Evolutionary conservation across 92 coral and sea anemone genomes (phyloP), one percentile per base, ranked within the genome.

Genomic region (Porites cylindrica): DNA sequence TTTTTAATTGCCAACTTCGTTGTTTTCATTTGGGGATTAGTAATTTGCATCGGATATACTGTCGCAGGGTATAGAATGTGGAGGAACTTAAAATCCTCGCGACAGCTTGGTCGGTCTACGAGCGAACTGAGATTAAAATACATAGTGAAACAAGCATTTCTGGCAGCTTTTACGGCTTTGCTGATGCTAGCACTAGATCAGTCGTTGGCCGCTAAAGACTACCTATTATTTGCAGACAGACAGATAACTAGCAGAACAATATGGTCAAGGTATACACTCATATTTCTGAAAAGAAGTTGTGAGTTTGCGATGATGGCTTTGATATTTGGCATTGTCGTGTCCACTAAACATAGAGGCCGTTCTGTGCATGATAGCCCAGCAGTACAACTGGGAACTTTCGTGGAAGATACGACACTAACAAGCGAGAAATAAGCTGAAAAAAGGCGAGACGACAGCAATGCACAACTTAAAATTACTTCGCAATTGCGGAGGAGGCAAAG

Each of bases 71-170:
- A n/a, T 54, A 88, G 91, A 72, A 90, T 88, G 76, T 84, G 92
- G 76, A 80, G 82, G 8, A 95, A 95, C 83, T 76, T 95, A 69
- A 69, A 74, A n/a, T 86, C 98, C 9, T 93, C 98, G 29, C 94
- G 90, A 50, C 76, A 80, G 66, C 56, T 74, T 1, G 53, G 89
- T 14, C 84, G 59, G 14, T 61, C 76, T 2, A 20, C 78, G 21
- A 74, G 86, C 11, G 63, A 85, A 12, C 29, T 52, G 11, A 82
- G 80, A 62, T 70, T 95, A 69, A 81, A 78, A 60, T 59, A 67
- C 29, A 64, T 95, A 1, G 77, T 86, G 2, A 20, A 26, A 0
- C 32, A 85, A 66, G 71, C 90, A 14, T 83, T 64, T 26, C 12
- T 82, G 3, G 90, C 96, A 38, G 91, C 92, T 12, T 67, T 71